Percentiles rank a stretch among this genome's conserved stretches.
phyloP scores from a whole-genome alignment of 2,888 invertebrate species.

The Chydorus sphaericus region DNA sequence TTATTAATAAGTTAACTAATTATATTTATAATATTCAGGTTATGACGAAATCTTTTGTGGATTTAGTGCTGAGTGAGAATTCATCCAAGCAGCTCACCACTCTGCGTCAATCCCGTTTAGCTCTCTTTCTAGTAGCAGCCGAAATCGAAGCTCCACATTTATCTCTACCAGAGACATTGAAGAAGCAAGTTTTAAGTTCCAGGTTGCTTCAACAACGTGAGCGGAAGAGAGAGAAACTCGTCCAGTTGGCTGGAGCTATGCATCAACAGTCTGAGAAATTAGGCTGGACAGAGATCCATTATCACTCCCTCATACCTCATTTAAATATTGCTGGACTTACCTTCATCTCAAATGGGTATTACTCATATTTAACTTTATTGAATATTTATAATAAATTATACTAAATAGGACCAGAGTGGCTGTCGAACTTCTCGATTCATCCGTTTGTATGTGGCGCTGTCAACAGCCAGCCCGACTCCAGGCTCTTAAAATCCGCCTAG shows the following conservation, averaged over 20 bases:
- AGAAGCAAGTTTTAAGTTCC: not conserved
- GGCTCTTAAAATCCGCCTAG: conserved; percentile 9
- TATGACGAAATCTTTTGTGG: too few species aligned
- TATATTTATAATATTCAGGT: too few species aligned
- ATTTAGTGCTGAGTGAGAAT: not conserved
- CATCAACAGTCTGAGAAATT: not conserved
- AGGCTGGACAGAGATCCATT: conserved; percentile 3
- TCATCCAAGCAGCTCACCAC: too few species aligned
- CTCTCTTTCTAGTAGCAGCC: conserved; percentile 3
- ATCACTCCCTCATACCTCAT: conserved; percentile 5
- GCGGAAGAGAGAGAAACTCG: not conserved
- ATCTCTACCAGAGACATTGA: not conserved
- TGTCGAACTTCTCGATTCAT: conserved; percentile 11
- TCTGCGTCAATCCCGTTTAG: conserved; percentile 8
- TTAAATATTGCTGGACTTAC: conserved; percentile 6
- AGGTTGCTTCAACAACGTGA: not conserved
- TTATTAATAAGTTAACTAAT: too few species aligned
- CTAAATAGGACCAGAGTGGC: not conserved
- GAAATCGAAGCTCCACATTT: conserved; percentile 2
- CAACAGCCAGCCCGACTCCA: conserved; percentile 1
- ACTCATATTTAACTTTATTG: not conserved
- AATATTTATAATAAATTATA: not conserved
- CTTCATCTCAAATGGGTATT: conserved; percentile 3
- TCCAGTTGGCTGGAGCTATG: not conserved
- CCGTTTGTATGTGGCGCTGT: conserved; percentile 5